Evolutionary conservation across 2,888 invertebrate genomes (phyloP).

Genomic region (Iphiclides podalirius): DNA sequence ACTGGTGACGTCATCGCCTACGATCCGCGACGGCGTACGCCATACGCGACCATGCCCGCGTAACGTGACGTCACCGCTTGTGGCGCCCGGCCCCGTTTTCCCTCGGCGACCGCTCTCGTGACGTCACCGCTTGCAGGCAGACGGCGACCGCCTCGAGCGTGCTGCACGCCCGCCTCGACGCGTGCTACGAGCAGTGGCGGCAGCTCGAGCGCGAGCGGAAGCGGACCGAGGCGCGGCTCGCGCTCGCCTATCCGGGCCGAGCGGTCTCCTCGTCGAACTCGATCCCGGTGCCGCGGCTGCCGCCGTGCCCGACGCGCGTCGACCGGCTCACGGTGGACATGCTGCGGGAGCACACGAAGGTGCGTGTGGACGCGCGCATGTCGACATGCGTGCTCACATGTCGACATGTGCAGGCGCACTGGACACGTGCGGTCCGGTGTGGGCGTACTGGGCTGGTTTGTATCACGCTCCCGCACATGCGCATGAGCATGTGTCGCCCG

Average conservation of each 20-base stretch:
- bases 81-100: background rate
- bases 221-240: conserved; percentile 88
- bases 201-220: conserved; percentile 89
- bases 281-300: conserved; percentile 87
- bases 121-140: conserved; percentile 49
- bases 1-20: too few relatives aligned
- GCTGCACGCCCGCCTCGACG: conserved; percentile 85
- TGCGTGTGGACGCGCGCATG: conserved; percentile 30
- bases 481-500: too few relatives aligned
- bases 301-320: conserved; percentile 87
- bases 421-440: too few relatives aligned
- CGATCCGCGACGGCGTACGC: too few relatives aligned
- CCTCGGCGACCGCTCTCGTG: background rate
- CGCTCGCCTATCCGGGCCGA: conserved; percentile 88
- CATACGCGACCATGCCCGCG: too few relatives aligned
- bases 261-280: conserved; percentile 89
- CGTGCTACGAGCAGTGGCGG: conserved; percentile 89
- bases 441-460: conserved; percentile 19
- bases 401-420: too few relatives aligned
- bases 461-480: too few relatives aligned
- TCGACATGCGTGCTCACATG: too few relatives aligned
- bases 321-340: conserved; percentile 90
- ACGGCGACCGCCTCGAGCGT: conserved; percentile 77
- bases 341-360: conserved; percentile 88
- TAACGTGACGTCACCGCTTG: background rate